A percentile compares a stretch with the other conserved stretches of the same genome.
Conservation (phyloP, 2,113 vertebrate species). For the Hippocampus comes region DNA sequence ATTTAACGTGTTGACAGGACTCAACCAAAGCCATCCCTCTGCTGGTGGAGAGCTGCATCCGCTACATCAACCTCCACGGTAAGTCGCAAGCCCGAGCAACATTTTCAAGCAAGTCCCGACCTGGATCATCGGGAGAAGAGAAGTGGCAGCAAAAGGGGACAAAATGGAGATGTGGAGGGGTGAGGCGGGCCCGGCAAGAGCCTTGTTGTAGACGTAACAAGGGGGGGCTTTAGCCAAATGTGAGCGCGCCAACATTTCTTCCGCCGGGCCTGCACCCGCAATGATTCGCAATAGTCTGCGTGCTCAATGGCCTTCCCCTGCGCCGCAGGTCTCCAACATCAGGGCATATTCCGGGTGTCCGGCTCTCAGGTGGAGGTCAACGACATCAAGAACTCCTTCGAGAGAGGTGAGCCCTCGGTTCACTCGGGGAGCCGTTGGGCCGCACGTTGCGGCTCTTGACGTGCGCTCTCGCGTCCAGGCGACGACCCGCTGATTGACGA, state of each 20-base stretch:
- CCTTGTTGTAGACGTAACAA: not conserved
- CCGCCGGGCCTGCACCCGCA: too few species aligned
- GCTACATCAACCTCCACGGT: slow-evolving; percentile 98
- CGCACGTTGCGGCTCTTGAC: not conserved
- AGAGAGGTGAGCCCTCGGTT: slow-evolving; percentile 81
- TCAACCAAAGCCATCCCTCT: slow-evolving; percentile 92
- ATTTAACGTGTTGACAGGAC: slow-evolving; percentile 71
- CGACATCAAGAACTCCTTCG: slow-evolving; percentile 98
- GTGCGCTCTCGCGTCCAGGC: slow-evolving; percentile 74
- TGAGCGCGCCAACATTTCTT: too few species aligned
- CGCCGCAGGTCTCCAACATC: slow-evolving; percentile 90
- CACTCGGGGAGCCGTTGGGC: not conserved
- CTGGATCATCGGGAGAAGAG: too few species aligned
- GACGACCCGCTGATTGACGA: slow-evolving; percentile 95
- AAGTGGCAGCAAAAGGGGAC: not conserved
- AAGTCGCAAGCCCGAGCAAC: slow-evolving; percentile 35
- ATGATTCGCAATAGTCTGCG: too few species aligned
- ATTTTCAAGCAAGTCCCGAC: not conserved
- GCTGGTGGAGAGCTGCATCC: slow-evolving; percentile 96
- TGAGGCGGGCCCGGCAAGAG: not conserved
- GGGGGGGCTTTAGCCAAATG: too few species aligned
- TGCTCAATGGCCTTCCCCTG: not conserved
- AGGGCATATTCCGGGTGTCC: slow-evolving; percentile 96
- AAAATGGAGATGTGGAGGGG: not conserved
- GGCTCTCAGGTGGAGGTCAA: slow-evolving; percentile 98